A percentile compares a stretch with the other conserved stretches of the same genome.
Evolutionary conservation across 2,888 invertebrate genomes (phyloP).

Genomic region (Hemicrepidius hirtus): DNA sequence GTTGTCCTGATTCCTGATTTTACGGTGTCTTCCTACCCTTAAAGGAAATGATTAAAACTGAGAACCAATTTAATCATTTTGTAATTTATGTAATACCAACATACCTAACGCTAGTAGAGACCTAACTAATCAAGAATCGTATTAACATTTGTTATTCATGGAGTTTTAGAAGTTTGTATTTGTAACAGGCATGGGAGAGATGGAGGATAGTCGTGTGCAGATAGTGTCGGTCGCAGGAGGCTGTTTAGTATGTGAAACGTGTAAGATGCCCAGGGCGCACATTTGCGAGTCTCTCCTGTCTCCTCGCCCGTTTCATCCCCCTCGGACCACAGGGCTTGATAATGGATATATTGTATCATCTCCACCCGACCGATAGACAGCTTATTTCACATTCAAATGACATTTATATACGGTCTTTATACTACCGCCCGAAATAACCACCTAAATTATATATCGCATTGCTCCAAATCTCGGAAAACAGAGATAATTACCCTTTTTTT

Average conservation of each 20-base stretch:
- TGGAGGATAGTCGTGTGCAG: constrained; percentile 52
- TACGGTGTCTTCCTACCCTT: too few species aligned
- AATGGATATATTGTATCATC: constrained; percentile 71
- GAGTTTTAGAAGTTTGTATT: constrained; percentile 45
- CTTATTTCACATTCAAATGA: constrained; percentile 58
- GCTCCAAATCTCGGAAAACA: not conserved
- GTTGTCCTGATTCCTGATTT: too few species aligned
- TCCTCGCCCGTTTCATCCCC: constrained; percentile 54
- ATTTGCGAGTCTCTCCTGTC: constrained; percentile 63
- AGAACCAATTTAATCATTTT: constrained; percentile 16
- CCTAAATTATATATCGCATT: constrained; percentile 25
- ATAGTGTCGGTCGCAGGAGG: constrained; percentile 62
- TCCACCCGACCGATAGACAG: constrained; percentile 65
- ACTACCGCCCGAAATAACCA: constrained; percentile 34
- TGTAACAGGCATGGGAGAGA: constrained; percentile 43
- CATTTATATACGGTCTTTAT: constrained; percentile 50
- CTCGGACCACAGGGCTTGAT: constrained; percentile 65
- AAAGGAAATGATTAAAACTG: not conserved
- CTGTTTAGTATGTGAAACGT: constrained; percentile 71
- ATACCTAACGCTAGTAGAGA: not conserved
- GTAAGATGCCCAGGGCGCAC: constrained; percentile 70
- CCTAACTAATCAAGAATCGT: constrained; percentile 39
- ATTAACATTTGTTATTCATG: constrained; percentile 52
- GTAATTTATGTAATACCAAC: not conserved
- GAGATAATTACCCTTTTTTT: not conserved